A percentile compares a stretch with the other conserved stretches of the same genome.
Conservation (phyloP, 1,140 invertebrate species). For the Anastrepha obliqua region DNA sequence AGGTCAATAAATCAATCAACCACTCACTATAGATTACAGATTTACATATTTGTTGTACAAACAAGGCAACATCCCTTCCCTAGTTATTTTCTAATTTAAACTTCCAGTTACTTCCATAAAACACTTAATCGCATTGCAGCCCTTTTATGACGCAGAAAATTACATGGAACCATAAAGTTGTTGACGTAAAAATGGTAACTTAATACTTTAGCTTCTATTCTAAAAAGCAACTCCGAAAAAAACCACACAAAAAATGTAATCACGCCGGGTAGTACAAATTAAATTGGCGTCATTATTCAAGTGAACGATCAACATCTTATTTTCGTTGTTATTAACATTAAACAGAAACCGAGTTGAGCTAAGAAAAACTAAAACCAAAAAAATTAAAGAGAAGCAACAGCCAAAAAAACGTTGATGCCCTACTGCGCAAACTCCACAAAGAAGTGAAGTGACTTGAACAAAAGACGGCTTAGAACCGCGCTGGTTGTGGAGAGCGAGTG, state of each 20-base stretch:
- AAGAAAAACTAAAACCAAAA: background rate
- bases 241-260: constrained; percentile 12
- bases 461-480: background rate
- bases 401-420: background rate
- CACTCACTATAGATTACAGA: background rate
- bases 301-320: constrained; percentile 53
- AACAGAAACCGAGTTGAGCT: background rate
- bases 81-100: background rate
- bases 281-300: constrained; percentile 52
- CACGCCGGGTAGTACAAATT: constrained; percentile 47
- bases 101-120: background rate
- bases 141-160: constrained; percentile 19
- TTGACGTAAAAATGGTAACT: constrained; percentile 52
- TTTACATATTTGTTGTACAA: background rate
- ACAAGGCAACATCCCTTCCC: background rate
- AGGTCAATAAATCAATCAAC: background rate
- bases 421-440: background rate
- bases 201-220: background rate
- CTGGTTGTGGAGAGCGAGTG: background rate
- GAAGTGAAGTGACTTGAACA: background rate
- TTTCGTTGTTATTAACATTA: constrained; percentile 2
- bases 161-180: constrained; percentile 47
- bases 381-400: background rate
- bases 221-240: background rate
- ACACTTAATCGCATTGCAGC: background rate